phyloP scores from a whole-genome alignment of 2,888 invertebrate genomes.

The Cephus pygmeus region DNA sequence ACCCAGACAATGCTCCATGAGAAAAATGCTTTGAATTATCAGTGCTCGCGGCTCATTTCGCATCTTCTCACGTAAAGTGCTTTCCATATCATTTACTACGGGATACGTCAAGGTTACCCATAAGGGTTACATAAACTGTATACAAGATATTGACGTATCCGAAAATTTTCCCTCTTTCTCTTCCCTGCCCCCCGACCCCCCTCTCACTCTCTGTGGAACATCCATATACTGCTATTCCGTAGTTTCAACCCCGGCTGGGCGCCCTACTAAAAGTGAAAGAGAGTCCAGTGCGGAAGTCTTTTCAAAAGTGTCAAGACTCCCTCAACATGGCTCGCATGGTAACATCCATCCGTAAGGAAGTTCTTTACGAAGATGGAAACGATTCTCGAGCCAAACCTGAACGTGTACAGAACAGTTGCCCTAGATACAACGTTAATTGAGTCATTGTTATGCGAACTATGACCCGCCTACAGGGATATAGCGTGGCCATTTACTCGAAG shows the following conservation, averaged over 20 bases:
- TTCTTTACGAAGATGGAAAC: slow-evolving; percentile 46
- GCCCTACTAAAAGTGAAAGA: neutral
- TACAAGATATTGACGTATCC: neutral
- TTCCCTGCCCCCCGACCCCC: too few relatives aligned
- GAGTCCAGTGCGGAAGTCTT: neutral
- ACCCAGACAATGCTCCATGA: neutral
- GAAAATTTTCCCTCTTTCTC: neutral
- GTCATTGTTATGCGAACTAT: neutral
- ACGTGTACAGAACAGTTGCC: slow-evolving; percentile 47
- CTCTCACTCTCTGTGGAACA: neutral
- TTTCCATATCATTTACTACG: neutral
- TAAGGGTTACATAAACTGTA: neutral
- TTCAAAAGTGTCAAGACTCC: neutral
- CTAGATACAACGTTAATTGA: neutral
- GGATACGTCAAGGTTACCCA: neutral
- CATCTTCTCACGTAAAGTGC: neutral
- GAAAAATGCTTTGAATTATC: slow-evolving; percentile 6
- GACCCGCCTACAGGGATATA: neutral
- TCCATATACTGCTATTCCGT: neutral
- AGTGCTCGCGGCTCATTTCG: slow-evolving; percentile 4
- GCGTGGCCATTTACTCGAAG: neutral
- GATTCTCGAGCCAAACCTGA: slow-evolving; percentile 64
- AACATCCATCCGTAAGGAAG: neutral
- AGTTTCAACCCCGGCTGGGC: neutral
- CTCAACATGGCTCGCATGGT: neutral